Evolutionary conservation across 2,113 vertebrate species (phyloP).

Genomic region (Orientallactaga bullata): DNA sequence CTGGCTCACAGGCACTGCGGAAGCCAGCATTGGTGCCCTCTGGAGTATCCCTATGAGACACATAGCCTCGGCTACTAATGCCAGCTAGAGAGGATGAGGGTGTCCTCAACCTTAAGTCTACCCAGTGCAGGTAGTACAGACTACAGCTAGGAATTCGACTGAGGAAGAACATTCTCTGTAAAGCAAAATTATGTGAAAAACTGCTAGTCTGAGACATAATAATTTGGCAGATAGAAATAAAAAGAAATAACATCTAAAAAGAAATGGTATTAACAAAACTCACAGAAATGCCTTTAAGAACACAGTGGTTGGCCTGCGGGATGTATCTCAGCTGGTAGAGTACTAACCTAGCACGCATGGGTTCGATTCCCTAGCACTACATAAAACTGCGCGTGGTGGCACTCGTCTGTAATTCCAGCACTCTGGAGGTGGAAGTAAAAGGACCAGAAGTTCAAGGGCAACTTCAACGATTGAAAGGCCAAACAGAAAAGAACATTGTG

Average conservation of each 20-base stretch:
- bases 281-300: background rate
- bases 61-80: background rate
- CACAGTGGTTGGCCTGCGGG: background rate
- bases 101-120: background rate
- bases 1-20: background rate
- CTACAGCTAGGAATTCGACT: background rate
- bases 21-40: background rate
- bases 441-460: background rate
- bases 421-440: too few species aligned
- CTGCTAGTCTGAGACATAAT: background rate
- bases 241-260: background rate
- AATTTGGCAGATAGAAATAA: background rate
- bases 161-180: background rate
- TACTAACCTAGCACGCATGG: too few species aligned
- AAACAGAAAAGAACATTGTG: background rate
- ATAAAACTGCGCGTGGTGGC: background rate
- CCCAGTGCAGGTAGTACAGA: background rate
- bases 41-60: background rate
- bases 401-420: background rate
- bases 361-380: background rate
- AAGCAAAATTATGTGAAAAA: background rate
- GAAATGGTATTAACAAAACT: background rate
- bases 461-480: too few species aligned
- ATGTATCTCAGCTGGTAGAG: too few species aligned
- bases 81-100: background rate